Evolutionary conservation across 2,888 invertebrate species (phyloP).

Genomic region (Caenorhabditis panamensis): DNA sequence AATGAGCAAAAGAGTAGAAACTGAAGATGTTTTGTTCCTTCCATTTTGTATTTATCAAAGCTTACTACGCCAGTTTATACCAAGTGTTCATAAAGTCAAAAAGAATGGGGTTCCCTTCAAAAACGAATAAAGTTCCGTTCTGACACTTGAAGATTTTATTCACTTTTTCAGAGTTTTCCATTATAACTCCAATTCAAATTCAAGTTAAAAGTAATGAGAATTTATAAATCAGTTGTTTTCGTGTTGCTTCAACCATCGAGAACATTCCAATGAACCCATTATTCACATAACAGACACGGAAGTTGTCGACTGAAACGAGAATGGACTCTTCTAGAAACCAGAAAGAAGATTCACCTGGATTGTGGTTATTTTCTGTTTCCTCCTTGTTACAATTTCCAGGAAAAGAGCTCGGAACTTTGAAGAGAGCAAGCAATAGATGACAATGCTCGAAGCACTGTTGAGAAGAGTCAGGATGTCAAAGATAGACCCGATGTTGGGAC

Average conservation of each 20-base stretch:
- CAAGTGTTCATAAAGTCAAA: too few relatives aligned
- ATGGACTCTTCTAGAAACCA: background rate
- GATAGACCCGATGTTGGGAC: slow-evolving; percentile 3
- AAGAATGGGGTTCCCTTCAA: too few relatives aligned
- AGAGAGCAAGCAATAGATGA: slow-evolving; percentile 32
- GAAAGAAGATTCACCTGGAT: background rate
- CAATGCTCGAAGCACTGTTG: slow-evolving; percentile 18
- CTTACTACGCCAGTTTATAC: too few relatives aligned
- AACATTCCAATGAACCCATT: too few relatives aligned
- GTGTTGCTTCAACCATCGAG: too few relatives aligned
- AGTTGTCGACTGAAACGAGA: slow-evolving; percentile 1
- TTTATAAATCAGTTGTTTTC: background rate
- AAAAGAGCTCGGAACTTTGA: slow-evolving; percentile 29
- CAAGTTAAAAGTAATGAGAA: too few relatives aligned
- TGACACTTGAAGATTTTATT: background rate
- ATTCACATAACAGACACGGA: background rate
- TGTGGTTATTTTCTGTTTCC: background rate
- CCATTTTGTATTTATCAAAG: too few relatives aligned
- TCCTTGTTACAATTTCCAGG: background rate
- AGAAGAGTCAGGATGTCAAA: slow-evolving; percentile 3
- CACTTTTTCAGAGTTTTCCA: background rate
- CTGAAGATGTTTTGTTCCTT: slow-evolving; percentile 7
- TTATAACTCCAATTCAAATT: too few relatives aligned
- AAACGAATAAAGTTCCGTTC: too few relatives aligned
- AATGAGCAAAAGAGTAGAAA: background rate